These are phyloP conservation scores for Megalopta genalis DNA, from an alignment of 1,140 invertebrate genomes.

Conservation along the genomic window DNA sequence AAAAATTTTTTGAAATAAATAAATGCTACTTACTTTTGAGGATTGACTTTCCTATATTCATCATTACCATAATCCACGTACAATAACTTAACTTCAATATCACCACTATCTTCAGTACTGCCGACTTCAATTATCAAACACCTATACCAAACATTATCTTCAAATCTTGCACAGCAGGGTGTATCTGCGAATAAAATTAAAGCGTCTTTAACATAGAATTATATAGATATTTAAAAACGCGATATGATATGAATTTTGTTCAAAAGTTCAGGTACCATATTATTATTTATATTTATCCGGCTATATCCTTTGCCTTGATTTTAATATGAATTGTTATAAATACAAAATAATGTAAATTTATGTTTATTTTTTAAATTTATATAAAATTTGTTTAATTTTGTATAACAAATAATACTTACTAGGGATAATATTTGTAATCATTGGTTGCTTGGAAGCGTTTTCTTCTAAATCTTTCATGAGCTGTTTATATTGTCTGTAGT, in stretches of 20 bases:
- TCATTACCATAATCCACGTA: conserved; percentile 85
- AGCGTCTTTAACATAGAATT: not conserved
- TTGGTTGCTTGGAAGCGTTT: conserved; percentile 52
- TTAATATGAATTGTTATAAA: too few relatives aligned
- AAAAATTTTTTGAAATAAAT: not conserved
- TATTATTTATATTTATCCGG: too few relatives aligned
- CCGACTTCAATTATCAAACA: conserved; percentile 78
- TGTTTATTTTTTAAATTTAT: not conserved
- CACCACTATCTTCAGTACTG: not conserved
- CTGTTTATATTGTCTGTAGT: conserved; percentile 30
- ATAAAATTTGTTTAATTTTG: not conserved
- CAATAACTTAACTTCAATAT: conserved; percentile 73
- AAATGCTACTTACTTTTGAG: conserved; percentile 53
- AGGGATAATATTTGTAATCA: conserved; percentile 40
- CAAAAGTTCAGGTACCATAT: too few relatives aligned
- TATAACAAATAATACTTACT: conserved; percentile 46
- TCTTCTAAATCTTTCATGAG: conserved; percentile 63
- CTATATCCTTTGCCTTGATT: too few relatives aligned
- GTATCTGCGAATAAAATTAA: conserved; percentile 51
- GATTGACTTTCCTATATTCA: conserved; percentile 63
- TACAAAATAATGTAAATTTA: too few relatives aligned
- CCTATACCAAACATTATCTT: conserved; percentile 79
- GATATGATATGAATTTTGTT: too few relatives aligned
- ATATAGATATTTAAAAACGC: not conserved
- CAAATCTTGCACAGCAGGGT: conserved; percentile 69